Conservation (phyloP, 2,113 vertebrate species). For the Campylomormyrus tamandua region DNA sequence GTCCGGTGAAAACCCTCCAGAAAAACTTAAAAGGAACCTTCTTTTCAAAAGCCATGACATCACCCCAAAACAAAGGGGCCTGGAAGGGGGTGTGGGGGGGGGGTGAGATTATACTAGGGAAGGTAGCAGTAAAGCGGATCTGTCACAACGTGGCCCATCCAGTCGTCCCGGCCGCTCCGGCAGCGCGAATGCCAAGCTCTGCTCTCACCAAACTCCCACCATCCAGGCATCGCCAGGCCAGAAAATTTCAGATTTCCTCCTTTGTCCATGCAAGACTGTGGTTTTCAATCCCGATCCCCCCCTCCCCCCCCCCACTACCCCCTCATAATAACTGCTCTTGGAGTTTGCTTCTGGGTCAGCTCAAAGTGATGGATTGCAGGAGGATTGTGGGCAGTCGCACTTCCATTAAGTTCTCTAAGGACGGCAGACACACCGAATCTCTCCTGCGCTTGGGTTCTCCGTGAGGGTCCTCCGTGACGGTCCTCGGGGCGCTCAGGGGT, state of each 20-base stretch:
- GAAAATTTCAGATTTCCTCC: background rate
- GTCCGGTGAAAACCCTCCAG: constrained; percentile 4
- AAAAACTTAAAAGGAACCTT: constrained; percentile 55
- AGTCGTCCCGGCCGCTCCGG: constrained; percentile 14
- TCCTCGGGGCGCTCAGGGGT: background rate
- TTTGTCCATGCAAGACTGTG: background rate
- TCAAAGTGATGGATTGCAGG: background rate
- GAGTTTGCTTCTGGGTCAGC: constrained; percentile 1
- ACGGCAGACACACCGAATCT: background rate
- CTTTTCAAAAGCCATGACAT: constrained; percentile 60
- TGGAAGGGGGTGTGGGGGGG: constrained; percentile 30
- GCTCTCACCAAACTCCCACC: background rate
- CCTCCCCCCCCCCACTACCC: background rate
- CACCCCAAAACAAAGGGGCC: constrained; percentile 54
- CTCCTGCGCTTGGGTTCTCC: background rate
- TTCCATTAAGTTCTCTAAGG: background rate
- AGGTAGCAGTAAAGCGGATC: constrained; percentile 28
- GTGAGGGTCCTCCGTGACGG: background rate
- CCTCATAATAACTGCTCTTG: background rate
- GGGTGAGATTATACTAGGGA: constrained; percentile 12
- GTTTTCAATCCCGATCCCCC: background rate
- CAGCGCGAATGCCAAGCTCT: constrained; percentile 4
- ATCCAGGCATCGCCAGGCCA: constrained; percentile 11
- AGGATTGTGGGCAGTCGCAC: background rate
- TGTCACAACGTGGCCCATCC: constrained; percentile 21